These are phyloP conservation scores for Gryllus longicercus DNA, from an alignment of 2,888 invertebrate species.

Conservation along the genomic window DNA sequence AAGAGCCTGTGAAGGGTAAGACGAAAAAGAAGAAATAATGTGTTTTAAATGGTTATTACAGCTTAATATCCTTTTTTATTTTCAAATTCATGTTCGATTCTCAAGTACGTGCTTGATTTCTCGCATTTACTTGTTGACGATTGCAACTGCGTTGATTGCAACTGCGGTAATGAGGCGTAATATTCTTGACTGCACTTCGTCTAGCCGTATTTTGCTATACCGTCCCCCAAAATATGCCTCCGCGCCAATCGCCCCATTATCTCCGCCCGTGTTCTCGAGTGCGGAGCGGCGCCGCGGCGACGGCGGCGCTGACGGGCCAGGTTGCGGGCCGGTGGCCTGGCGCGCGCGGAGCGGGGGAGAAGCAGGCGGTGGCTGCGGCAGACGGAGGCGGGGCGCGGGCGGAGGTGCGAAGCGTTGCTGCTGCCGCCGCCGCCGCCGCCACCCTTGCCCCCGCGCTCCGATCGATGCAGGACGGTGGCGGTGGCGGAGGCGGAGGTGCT, in stretches of 20 bases:
- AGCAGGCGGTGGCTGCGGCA: background rate
- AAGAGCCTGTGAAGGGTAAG: too few relatives aligned
- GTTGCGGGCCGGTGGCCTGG: background rate
- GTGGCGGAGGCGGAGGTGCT: background rate
- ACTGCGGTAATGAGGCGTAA: too few relatives aligned
- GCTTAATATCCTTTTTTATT: too few relatives aligned
- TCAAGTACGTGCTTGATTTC: too few relatives aligned
- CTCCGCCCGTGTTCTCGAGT: background rate
- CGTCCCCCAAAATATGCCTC: background rate
- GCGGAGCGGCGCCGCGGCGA: slow-evolving; percentile 12
- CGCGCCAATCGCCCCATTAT: background rate
- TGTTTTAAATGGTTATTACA: too few relatives aligned
- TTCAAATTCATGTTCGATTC: too few relatives aligned
- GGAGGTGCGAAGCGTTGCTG: background rate
- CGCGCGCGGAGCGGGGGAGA: background rate
- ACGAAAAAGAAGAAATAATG: too few relatives aligned
- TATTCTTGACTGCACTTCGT: too few relatives aligned
- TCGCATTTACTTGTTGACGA: too few relatives aligned
- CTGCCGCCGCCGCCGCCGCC: background rate
- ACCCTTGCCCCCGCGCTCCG: background rate
- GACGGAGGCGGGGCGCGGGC: slow-evolving; percentile 1
- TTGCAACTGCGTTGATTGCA: too few relatives aligned
- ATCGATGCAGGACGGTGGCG: background rate
- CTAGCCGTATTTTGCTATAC: too few relatives aligned
- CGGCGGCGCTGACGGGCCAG: slow-evolving; percentile 17